These are phyloP conservation scores for Empis livida DNA, from an alignment of 2,888 invertebrate genomes.

Conservation along the genomic window DNA sequence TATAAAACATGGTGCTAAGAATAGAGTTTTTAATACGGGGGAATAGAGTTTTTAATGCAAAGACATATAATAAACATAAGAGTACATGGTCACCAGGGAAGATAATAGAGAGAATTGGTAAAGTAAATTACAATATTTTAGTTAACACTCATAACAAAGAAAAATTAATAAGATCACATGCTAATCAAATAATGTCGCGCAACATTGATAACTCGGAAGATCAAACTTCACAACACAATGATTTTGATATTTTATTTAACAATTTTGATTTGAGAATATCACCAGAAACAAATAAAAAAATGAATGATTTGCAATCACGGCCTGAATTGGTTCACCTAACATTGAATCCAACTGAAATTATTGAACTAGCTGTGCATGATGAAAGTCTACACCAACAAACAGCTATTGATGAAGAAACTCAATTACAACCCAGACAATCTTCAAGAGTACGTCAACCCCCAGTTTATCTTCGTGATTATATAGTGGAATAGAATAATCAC, in stretches of 20 bases:
- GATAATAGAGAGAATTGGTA: not conserved
- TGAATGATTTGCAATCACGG: not conserved
- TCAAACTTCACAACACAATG: not conserved
- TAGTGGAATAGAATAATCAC: too few species aligned
- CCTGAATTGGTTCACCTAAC: not conserved
- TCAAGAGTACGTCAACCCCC: too few species aligned
- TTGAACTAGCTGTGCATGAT: not conserved
- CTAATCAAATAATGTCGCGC: not conserved
- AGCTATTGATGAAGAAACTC: not conserved
- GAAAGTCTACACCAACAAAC: not conserved
- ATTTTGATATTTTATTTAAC: too few species aligned
- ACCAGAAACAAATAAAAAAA: too few species aligned
- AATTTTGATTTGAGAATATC: too few species aligned
- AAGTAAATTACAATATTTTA: conserved; percentile 5
- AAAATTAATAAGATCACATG: not conserved
- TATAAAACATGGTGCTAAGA: conserved; percentile 3
- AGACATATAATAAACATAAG: conserved; percentile 3
- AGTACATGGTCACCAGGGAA: conserved; percentile 5
- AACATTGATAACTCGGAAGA: not conserved
- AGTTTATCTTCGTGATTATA: too few species aligned
- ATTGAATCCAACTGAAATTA: not conserved
- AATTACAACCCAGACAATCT: not conserved
- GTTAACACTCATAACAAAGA: not conserved
- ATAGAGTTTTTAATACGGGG: conserved; percentile 1
- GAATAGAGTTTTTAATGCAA: conserved; percentile 5